Conservation (phyloP, 2,888 invertebrate species). For the Hipparchia semele region DNA sequence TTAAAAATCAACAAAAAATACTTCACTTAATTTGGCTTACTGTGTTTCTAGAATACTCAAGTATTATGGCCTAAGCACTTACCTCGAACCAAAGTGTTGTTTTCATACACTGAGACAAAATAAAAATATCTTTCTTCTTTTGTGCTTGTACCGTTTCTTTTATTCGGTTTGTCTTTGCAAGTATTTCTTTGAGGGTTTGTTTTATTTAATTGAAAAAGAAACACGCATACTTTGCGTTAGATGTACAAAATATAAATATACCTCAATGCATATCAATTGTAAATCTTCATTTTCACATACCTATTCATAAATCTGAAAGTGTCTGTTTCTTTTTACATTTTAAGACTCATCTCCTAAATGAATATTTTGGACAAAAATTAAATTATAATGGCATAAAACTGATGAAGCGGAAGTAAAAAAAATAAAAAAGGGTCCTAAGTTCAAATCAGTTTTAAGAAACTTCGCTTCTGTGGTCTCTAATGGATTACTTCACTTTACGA, state of each 20-base stretch:
- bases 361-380: too few relatives aligned
- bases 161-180: slow-evolving; percentile 35
- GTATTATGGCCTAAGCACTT: slow-evolving; percentile 42
- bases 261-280: not conserved
- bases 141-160: slow-evolving; percentile 28
- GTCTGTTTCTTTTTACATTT: too few relatives aligned
- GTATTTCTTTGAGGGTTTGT: slow-evolving; percentile 13
- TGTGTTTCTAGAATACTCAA: slow-evolving; percentile 34
- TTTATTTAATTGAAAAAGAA: slow-evolving; percentile 10
- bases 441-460: too few relatives aligned
- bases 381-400: too few relatives aligned
- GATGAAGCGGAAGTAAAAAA: too few relatives aligned
- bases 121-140: slow-evolving; percentile 31
- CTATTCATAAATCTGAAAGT: too few relatives aligned
- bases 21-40: slow-evolving; percentile 11
- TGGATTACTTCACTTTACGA: too few relatives aligned
- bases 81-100: slow-evolving; percentile 44
- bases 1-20: not conserved
- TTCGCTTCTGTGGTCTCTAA: too few relatives aligned
- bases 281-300: too few relatives aligned
- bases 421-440: too few relatives aligned
- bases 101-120: slow-evolving; percentile 43
- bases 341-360: too few relatives aligned
- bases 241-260: not conserved
- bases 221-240: not conserved